A percentile compares a stretch with the other conserved stretches of the same genome.
Evolutionary conservation across 1,140 invertebrate genomes (phyloP).

Genomic region (Tribolium castaneum): DNA sequence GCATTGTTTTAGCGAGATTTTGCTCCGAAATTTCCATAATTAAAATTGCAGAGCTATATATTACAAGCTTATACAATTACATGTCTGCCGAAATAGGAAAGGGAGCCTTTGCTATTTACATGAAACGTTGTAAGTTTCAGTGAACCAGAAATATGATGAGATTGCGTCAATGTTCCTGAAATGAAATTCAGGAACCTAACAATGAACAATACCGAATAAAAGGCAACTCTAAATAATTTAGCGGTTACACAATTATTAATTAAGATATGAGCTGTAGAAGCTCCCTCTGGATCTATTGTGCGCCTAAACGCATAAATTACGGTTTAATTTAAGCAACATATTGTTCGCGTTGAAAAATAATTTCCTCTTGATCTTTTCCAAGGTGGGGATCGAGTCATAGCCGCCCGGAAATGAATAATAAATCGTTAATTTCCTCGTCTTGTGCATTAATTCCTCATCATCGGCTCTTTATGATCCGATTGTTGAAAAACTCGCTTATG

Average conservation of each 20-base stretch:
- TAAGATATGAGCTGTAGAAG: slow-evolving; percentile 8
- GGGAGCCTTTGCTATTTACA: slow-evolving; percentile 4
- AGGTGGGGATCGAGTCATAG: background rate
- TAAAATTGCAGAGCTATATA: background rate
- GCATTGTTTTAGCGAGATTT: background rate
- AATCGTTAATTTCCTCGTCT: background rate
- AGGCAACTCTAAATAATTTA: slow-evolving; percentile 21
- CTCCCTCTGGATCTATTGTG: background rate
- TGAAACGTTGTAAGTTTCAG: slow-evolving; percentile 19
- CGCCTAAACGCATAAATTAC: background rate
- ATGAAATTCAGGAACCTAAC: slow-evolving; percentile 3
- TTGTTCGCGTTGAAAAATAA: background rate
- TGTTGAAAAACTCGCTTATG: slow-evolving; percentile 24
- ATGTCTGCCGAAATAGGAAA: background rate
- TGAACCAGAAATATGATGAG: slow-evolving; percentile 25
- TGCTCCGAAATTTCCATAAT: no score
- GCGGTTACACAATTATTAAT: slow-evolving; percentile 25
- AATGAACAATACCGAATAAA: slow-evolving; percentile 4
- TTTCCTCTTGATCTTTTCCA: background rate
- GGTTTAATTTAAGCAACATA: background rate
- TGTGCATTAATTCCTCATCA: slow-evolving; percentile 29
- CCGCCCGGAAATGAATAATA: slow-evolving; percentile 6
- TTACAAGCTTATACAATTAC: slow-evolving; percentile 13
- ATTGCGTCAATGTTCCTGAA: slow-evolving; percentile 17
- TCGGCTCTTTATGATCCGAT: slow-evolving; percentile 4